Base-by-base conservation (phyloP, 2,113 vertebrate species). In the Myodes glareolus region DNA sequence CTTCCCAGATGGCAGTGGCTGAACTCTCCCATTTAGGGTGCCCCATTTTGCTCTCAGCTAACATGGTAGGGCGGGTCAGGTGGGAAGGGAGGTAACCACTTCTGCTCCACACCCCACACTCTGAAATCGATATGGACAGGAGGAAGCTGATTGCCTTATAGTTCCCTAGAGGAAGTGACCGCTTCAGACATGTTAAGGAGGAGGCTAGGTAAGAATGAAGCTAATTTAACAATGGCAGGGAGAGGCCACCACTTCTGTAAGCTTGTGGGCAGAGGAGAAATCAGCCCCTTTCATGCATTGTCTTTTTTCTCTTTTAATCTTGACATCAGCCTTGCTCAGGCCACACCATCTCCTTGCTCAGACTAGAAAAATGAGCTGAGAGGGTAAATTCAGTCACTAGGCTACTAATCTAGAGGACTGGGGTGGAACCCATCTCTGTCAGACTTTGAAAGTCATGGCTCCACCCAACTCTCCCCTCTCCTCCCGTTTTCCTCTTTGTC, bases 131-230 rank as follows among this genome's bases (percentile, higher is more conserved):
- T 68, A n/a, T 88, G 55, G 76, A 17, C 4, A 84, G 63, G 36
- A 61, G 45, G 1, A 39, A 36, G 67, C 78, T 61, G 3, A 89
- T 39, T n/a, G 47, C 33, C 47, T 77, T 86, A 14, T 39, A 42
- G 77, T 68, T 93, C 63, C 75, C 10, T 65, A 36, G 65, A 73
- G 84, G 84, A 81, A 80, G 77, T 7, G 16, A 33, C 80, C 84
- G 11, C 89, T 94, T 95, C 11, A 6, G 63, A 87, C 47, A 31
- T 29, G 12, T 13, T 72, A 68, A 68, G 39, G 25, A 72, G 36
- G 75, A 91, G 47, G 92, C n/a, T 76, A 36, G 81, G 17, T 42
- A 55, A 88, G 65, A n/a, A 92, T 39, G 47, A 88, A 88, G 90
- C 58, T 84, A 70, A 94, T 50, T 88, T 82, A 77, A 88, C 36